Conservation (phyloP, 2,888 invertebrate species). For the Mesorhabditis belari region DNA sequence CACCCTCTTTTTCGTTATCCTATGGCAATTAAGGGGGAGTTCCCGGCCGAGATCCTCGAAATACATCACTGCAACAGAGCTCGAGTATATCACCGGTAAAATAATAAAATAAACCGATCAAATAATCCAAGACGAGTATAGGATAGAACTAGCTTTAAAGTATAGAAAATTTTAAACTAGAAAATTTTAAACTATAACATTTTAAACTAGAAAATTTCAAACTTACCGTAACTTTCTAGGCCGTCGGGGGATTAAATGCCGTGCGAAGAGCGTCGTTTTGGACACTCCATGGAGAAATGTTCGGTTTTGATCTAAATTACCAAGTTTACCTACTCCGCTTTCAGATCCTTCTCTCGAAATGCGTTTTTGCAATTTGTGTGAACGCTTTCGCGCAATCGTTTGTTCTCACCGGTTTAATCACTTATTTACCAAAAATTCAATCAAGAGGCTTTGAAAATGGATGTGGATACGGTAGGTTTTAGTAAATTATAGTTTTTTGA, state of each 20-base stretch:
- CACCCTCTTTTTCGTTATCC: constrained; percentile 21
- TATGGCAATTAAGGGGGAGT: constrained; percentile 33
- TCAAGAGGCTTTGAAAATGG: constrained; percentile 37
- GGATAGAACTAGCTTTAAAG: neutral
- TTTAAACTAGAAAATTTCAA: neutral
- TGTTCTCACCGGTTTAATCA: constrained; percentile 38
- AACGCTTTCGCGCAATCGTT: constrained; percentile 48
- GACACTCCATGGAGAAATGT: neutral
- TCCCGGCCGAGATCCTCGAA: constrained; percentile 39
- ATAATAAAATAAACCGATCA: no score
- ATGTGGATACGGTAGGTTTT: constrained; percentile 22
- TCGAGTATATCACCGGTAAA: constrained; percentile 19
- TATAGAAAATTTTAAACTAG: neutral
- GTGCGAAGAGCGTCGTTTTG: neutral
- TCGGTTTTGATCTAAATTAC: neutral
- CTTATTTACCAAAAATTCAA: constrained; percentile 45
- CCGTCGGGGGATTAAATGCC: neutral
- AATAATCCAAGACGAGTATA: neutral
- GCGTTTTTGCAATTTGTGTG: constrained; percentile 39
- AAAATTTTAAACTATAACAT: neutral
- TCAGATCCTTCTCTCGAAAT: constrained; percentile 38
- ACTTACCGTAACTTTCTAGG: neutral
- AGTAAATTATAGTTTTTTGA: neutral
- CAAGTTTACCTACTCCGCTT: neutral
- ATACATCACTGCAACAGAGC: constrained; percentile 38